Evolutionary conservation across 2,113 vertebrate genomes (phyloP), one percentile per base, ranked within the genome.

Genomic region (Stercorarius parasiticus): DNA sequence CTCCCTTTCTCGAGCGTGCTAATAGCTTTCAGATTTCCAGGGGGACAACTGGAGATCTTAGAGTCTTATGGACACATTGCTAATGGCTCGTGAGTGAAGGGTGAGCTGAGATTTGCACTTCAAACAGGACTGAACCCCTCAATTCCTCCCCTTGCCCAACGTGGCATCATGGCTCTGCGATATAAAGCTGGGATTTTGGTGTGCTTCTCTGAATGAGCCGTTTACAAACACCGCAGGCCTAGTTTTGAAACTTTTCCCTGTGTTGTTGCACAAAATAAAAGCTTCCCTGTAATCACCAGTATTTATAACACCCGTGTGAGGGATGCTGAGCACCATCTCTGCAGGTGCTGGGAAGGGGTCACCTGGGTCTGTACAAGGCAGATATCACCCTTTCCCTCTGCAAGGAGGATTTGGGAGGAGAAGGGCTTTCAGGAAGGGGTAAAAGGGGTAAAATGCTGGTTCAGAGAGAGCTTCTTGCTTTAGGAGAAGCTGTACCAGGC

Each of bases 11-110:
- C 42, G 5, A 96, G 96, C 5, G 13, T 78, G 86, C 71, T 97
- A 97, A 98, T 97, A 45, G 67, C 42, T 96, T 94, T 84, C 97
- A 97, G 97, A 96, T 83, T 95, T 89, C 73, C 87, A 97, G 66
- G 59, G 79, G 86, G 83, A 88, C 92, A 82, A 77, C 52, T 53
- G 71, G 72, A 95, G 93, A 92, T 86, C 69, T 81, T 67, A 40
- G 61, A 86, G 50, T 52, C 71, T 77, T 72, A 11, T 0, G 45
- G 84, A 82, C 32, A 32, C 65, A 5, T 67, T 62, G 77, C 61
- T 85, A 82, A 52, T 64, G 78, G 52, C 78, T 94, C 81, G 0
- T 0, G 43, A 82, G 45, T 6, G 62, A 55, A 58, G 70, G 66
- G 8, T 11, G 58, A 89, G 74, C 50, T 85, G 89, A 77, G 73